Evolutionary conservation across 92 coral and sea anemone genomes (phyloP), one percentile per base, ranked within the genome.

Genomic region (Muricea muricata): DNA sequence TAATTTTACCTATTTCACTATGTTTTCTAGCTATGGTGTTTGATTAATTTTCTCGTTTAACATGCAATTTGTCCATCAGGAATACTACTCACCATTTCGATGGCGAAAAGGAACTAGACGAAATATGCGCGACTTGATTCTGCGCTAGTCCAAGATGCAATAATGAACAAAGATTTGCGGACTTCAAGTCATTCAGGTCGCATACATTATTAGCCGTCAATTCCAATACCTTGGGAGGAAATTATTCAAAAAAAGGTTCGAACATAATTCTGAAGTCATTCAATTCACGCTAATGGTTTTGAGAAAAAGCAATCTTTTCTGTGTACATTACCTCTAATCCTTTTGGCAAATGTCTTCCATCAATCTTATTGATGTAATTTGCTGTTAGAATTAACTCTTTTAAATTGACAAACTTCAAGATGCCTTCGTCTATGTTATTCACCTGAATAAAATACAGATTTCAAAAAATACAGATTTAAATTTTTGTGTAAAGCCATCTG

Each of bases 91-190:
- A 97, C 99, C 99, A 97, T 35, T 86, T 73, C 33, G 72, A 79
- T 80, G 97, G 94, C 52, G 88, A 89, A 90, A 93, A 92, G 65
- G 88, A 92, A 30, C 98, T 86, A 35, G 93, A 39, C 13, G 55
- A 63, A 46, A 93, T 79, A 21, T 93, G 71, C 15, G 93, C 81
- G 32, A 97, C 91, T 18, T 82, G 84, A 79, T 97, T 97, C 72
- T 90, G 91, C 33, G 98, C 94, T 28, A 97, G 90, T 12, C 99
- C 99, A 61, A 97, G 92, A 67, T 97, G 99, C 15, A 93, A 89
- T 5, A 97, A 91, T 7, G 99, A 94, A n/a, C 97, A 94, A 14
- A 95, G 97, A 45, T 89, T 86, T 28, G 87, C 65, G 20, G 97
- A 93, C 58, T 57, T 78, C 47, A 97, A 67, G 32, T 89, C 82